These are phyloP conservation scores for Salvelinus sp. DNA, from an alignment of 2,113 vertebrate species.

Conservation along the genomic window DNA sequence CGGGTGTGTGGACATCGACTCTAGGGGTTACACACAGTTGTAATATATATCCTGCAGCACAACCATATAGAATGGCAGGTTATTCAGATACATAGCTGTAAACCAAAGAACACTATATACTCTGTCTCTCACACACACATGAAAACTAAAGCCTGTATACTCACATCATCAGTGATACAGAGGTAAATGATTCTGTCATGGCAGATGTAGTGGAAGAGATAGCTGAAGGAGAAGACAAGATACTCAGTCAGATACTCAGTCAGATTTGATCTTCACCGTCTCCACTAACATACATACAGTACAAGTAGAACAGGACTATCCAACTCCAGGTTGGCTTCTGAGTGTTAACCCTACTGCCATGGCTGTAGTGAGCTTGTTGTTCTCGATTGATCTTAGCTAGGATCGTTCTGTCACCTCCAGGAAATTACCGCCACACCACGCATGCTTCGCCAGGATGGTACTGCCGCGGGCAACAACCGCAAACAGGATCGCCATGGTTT, in stretches of 20 bases:
- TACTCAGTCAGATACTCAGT: background rate
- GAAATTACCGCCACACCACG: slow-evolving; percentile 96
- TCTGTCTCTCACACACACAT: background rate
- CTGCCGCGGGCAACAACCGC: slow-evolving; percentile 94
- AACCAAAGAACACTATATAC: background rate
- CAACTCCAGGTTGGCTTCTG: background rate
- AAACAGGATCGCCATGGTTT: slow-evolving; percentile 95
- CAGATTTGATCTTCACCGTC: background rate
- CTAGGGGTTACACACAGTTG: too few relatives aligned
- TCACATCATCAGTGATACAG: slow-evolving; percentile 98
- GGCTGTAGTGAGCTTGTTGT: slow-evolving; percentile 97
- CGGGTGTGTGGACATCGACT: too few relatives aligned
- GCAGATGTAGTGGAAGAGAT: slow-evolving; percentile 98
- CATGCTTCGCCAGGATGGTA: slow-evolving; percentile 95
- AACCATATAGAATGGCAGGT: too few relatives aligned
- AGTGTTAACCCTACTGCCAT: slow-evolving; percentile 81
- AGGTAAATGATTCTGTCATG: slow-evolving; percentile 98
- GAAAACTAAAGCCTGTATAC: slow-evolving; percentile 59
- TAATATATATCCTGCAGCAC: too few relatives aligned
- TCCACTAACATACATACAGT: background rate
- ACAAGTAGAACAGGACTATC: background rate
- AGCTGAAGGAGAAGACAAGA: slow-evolving; percentile 76
- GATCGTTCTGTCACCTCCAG: slow-evolving; percentile 96
- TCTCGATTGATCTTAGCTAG: slow-evolving; percentile 97
- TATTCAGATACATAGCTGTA: background rate